Evolutionary conservation across 2,113 vertebrate species (phyloP).

Genomic region (Castor canadensis): DNA sequence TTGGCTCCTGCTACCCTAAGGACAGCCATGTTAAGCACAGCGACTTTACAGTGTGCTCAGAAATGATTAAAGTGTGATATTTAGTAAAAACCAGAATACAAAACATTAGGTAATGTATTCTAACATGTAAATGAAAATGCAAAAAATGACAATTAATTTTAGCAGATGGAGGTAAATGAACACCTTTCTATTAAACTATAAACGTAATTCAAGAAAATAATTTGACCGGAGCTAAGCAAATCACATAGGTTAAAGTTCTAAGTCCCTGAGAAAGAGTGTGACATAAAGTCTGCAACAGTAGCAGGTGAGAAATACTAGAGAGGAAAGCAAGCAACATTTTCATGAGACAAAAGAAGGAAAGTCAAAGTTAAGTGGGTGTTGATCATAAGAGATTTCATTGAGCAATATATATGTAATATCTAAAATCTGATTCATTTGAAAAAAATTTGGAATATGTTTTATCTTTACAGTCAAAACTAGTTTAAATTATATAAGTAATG

Average conservation of each 20-base stretch:
- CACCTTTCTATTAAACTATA: conserved; percentile 65
- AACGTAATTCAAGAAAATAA: conserved; percentile 41
- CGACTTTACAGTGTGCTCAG: background rate
- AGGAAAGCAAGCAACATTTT: background rate
- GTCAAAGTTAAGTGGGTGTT: background rate
- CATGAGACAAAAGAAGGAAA: background rate
- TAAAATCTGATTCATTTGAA: background rate
- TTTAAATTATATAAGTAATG: background rate
- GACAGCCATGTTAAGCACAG: background rate
- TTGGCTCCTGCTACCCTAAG: background rate
- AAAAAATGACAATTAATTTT: conserved; percentile 60
- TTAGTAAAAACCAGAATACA: background rate
- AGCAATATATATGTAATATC: background rate
- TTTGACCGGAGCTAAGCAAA: background rate
- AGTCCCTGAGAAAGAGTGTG: background rate
- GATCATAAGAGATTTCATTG: background rate
- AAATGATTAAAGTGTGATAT: background rate
- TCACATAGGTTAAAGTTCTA: background rate
- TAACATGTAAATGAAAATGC: conserved; percentile 28
- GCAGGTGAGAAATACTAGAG: background rate
- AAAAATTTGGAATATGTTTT: background rate
- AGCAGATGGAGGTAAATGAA: conserved; percentile 70
- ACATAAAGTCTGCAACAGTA: no score
- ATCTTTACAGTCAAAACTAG: background rate
- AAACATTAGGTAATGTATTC: background rate